Conservation (phyloP, 2,888 invertebrate genomes). For the Macrosiphum euphorbiae region DNA sequence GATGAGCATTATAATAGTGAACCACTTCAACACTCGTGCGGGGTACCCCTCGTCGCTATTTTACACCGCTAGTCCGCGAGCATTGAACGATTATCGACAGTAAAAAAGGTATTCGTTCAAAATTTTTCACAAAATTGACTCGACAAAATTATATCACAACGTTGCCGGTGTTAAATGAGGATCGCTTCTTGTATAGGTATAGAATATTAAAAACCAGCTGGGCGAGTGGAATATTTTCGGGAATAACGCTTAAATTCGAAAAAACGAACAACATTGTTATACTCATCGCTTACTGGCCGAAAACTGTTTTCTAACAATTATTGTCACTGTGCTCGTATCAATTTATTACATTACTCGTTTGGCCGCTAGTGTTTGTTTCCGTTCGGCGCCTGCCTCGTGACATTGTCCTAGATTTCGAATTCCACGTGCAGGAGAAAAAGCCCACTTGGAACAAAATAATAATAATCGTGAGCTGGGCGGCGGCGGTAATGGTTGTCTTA, state of each 20-base stretch:
- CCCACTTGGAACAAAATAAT: constrained; percentile 48
- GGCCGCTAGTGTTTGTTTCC: background rate
- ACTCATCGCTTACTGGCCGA: background rate
- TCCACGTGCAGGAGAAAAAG: constrained; percentile 32
- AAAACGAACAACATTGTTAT: background rate
- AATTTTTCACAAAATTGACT: background rate
- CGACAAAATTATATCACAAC: background rate
- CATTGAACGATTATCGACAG: too few relatives aligned
- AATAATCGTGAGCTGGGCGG: constrained; percentile 50
- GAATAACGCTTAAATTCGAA: background rate
- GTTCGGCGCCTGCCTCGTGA: constrained; percentile 10
- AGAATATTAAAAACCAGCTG: too few relatives aligned
- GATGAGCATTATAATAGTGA: too few relatives aligned
- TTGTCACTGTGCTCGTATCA: background rate
- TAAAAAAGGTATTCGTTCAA: background rate
- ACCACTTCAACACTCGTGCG: too few relatives aligned
- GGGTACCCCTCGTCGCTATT: too few relatives aligned
- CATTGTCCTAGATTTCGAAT: constrained; percentile 55
- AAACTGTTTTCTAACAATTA: background rate
- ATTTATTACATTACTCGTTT: background rate
- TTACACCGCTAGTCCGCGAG: too few relatives aligned
- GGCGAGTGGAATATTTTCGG: background rate
- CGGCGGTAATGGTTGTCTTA: constrained; percentile 45
- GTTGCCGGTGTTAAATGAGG: background rate
- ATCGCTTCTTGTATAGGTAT: background rate